These are phyloP conservation scores for Cybosia mesomella DNA, from an alignment of 2,888 invertebrate species.

Conservation along the genomic window DNA sequence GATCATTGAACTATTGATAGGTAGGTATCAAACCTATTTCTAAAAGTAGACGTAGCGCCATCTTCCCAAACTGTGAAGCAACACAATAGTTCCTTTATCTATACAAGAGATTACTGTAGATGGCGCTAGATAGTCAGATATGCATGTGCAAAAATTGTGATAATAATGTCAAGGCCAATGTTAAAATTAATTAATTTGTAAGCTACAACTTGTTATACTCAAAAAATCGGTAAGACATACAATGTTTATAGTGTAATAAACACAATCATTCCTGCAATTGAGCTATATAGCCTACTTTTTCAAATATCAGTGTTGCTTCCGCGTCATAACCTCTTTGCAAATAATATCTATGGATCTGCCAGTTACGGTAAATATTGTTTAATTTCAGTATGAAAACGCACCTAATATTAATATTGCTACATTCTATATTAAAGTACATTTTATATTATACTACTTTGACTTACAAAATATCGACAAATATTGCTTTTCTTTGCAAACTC, in stretches of 20 bases:
- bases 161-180: conserved; percentile 84
- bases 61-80: conserved; percentile 53
- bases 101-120: conserved; percentile 45
- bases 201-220: conserved; percentile 27
- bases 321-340: conserved; percentile 73
- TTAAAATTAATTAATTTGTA: conserved; percentile 51
- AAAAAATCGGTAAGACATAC: conserved; percentile 21
- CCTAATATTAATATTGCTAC: not conserved
- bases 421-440: not conserved
- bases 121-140: conserved; percentile 58
- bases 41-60: conserved; percentile 62
- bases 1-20: conserved; percentile 67
- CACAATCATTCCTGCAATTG: conserved; percentile 21
- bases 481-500: conserved; percentile 28
- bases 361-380: conserved; percentile 40
- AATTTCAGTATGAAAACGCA: conserved; percentile 14
- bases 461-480: conserved; percentile 3
- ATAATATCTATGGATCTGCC: conserved; percentile 55
- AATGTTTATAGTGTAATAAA: conserved; percentile 15
- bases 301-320: conserved; percentile 58
- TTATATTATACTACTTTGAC: not conserved
- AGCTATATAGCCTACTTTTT: conserved; percentile 38
- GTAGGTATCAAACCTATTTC: conserved; percentile 51
- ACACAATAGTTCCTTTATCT: conserved; percentile 38
- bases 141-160: conserved; percentile 76